Base-by-base conservation (phyloP, 2,888 invertebrate species). In the Polia nebulosa region DNA sequence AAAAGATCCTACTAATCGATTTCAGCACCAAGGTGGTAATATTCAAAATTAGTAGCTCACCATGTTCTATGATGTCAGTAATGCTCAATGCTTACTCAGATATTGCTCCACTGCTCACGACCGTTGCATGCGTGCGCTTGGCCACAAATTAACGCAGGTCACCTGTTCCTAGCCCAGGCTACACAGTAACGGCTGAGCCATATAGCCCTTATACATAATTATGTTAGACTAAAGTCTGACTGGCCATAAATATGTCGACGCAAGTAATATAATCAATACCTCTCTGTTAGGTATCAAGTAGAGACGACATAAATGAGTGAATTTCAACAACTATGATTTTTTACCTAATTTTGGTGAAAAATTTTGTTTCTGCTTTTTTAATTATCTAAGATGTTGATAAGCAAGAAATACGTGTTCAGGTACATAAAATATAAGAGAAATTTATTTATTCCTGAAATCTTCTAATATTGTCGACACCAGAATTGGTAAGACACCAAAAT, bases 71-170 rank as follows among this genome's bases (percentile, higher is more conserved):
- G 22, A 11, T 7, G 39, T 39, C 25, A 41, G 6, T 44, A 7
- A 20, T 32, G 5, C 15, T 39, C 29, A 34, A 13, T 49, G 15
- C 39, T 32, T 17, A 11, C 25, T 27, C 32, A 22, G n/a, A 41
- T 32, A 52, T 32, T 25, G 6, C 13, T 7, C 3, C 39, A 34
- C 15, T 15, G 13, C 11, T 47, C 8, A 25, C 62, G 17, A 45
- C 20, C 3, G 1, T 27, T 9, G 4, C 3, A 39, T 3, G 15
- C 17, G 4, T 3, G 11, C 0, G 1, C 39, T 7, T 47, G 0
- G 22, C 69, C 17, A 76, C 56, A 73, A 61, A 53, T 70, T 34
- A 36, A 20, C 45, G 47, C n/a, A 22, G 56, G 8, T 41, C 25
- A 25, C 47, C 20, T 45, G 17, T 36, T 45, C 39, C 36, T 22